A percentile compares a stretch with the other conserved stretches of the same genome.
Evolutionary conservation across 37 sponge, comb jelly and placozoan genomes (phyloP).

Genomic region (Spongilla lacustris): DNA sequence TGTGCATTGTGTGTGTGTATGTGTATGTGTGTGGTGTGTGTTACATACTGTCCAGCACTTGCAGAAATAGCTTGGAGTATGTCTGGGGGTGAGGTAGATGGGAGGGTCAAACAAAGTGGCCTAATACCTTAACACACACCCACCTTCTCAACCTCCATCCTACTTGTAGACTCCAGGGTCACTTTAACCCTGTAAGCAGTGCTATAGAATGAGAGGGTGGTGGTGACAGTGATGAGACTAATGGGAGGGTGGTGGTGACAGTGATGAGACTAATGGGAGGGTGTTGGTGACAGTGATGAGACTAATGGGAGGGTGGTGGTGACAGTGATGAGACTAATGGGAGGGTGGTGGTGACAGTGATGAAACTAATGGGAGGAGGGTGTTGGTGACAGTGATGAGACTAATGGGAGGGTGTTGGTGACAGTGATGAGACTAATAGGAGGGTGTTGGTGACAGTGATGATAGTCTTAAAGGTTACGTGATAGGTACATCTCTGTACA

Average conservation of each 20-base stretch:
- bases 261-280: neutral
- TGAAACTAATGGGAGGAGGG: neutral
- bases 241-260: neutral
- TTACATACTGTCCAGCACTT: neutral
- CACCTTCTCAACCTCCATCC: slow-evolving; percentile 51
- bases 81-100: neutral
- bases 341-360: neutral
- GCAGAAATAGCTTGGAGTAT: neutral
- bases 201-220: neutral
- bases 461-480: neutral
- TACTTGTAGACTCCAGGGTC: slow-evolving; percentile 47
- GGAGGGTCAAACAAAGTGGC: neutral
- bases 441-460: no score
- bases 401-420: neutral
- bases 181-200: slow-evolving; percentile 43
- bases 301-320: neutral
- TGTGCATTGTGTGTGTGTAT: no score
- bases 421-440: neutral
- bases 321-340: no score
- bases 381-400: no score
- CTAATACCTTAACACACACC: neutral
- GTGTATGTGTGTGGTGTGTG: no score
- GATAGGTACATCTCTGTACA: neutral
- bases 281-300: neutral
- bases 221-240: neutral